These are phyloP conservation scores for Artibeus jamaicensis DNA, from an alignment of 2,797 vertebrate species.

Conservation along the genomic window DNA sequence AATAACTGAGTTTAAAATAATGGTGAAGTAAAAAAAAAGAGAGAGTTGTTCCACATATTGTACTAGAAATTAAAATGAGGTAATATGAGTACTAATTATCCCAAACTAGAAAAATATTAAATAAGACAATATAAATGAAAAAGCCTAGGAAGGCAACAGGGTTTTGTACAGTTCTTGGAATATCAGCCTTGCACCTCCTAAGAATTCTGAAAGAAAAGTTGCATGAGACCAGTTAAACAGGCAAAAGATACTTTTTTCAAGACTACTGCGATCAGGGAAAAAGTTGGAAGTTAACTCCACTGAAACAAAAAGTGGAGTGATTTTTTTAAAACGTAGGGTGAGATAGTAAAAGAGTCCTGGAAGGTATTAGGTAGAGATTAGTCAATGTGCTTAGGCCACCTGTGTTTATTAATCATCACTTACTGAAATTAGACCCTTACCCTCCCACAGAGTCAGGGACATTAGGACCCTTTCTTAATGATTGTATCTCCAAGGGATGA, in stretches of 20 bases:
- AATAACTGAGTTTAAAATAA: constrained; percentile 56
- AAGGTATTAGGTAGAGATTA: not conserved
- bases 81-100: constrained; percentile 18
- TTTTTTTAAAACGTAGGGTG: not conserved
- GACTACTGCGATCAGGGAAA: not conserved
- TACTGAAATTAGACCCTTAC: not conserved
- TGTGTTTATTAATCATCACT: not conserved
- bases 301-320: not conserved
- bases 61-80: constrained; percentile 14
- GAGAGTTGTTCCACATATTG: not conserved
- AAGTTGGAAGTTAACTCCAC: not conserved
- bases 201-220: not conserved
- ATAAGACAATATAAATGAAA: not conserved
- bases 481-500: not conserved
- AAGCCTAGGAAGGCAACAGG: not conserved
- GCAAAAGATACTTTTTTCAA: not conserved
- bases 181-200: not conserved
- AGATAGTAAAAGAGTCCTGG: not conserved
- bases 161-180: not conserved
- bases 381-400: not conserved
- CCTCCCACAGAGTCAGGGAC: fast-evolving
- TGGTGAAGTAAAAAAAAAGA: not conserved
- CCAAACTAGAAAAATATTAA: not conserved
- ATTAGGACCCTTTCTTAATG: not conserved
- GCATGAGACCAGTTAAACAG: not conserved